These are phyloP conservation scores for Spodoptera frugiperda DNA, from an alignment of 1,140 invertebrate genomes.

Conservation along the genomic window DNA sequence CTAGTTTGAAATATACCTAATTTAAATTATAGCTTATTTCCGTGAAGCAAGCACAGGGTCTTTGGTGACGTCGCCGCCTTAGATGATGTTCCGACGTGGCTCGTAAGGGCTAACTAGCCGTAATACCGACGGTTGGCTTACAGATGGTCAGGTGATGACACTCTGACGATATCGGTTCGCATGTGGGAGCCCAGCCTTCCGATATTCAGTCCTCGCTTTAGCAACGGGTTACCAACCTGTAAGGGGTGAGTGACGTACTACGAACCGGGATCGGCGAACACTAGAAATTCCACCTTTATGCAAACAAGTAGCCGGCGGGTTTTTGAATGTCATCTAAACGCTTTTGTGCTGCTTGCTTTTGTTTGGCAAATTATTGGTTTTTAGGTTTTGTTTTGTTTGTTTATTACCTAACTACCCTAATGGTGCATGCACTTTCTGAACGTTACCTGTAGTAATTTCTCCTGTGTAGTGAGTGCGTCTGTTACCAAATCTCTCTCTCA, in stretches of 20 bases:
- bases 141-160: constrained; percentile 37
- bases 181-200: constrained; percentile 35
- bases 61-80: neutral
- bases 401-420: neutral
- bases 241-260: constrained; percentile 32
- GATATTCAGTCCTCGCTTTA: constrained; percentile 37
- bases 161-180: constrained; percentile 28
- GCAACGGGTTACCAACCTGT: constrained; percentile 28
- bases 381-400: constrained; percentile 15
- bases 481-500: too few relatives aligned
- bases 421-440: constrained; percentile 16
- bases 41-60: neutral
- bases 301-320: constrained; percentile 21
- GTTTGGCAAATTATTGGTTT: constrained; percentile 19
- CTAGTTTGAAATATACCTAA: neutral
- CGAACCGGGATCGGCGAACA: constrained; percentile 23
- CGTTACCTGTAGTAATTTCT: neutral
- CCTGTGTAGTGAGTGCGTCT: too few relatives aligned
- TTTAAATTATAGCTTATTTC: neutral
- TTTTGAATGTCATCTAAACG: constrained; percentile 18
- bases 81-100: constrained; percentile 4
- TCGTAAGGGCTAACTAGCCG: constrained; percentile 20
- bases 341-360: constrained; percentile 27
- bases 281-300: constrained; percentile 25
- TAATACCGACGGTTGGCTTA: constrained; percentile 35